A percentile compares a stretch with the other conserved stretches of the same genome.
Evolutionary conservation across 2,888 invertebrate species (phyloP).

Genomic region (Tetragonisca angustula): DNA sequence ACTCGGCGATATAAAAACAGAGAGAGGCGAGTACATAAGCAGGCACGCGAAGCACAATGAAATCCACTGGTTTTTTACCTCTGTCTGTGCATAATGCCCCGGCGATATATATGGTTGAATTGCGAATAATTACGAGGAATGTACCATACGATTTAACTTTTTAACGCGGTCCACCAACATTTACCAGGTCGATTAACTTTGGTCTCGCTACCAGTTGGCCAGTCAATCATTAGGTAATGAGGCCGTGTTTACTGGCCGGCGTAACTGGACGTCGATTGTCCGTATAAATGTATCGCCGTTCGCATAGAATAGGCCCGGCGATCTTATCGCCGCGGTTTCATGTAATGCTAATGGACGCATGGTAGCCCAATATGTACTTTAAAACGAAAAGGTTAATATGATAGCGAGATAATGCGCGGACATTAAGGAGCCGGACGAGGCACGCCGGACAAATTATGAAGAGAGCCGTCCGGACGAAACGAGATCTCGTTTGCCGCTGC

Average conservation of each 20-base stretch:
- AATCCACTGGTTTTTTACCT: neutral
- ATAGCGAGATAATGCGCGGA: conserved; percentile 56
- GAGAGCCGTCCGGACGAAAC: conserved; percentile 42
- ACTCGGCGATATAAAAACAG: too few relatives aligned
- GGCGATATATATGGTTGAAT: neutral
- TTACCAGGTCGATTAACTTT: conserved; percentile 49
- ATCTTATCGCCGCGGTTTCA: conserved; percentile 57
- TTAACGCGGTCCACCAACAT: conserved; percentile 16
- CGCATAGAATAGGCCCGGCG: conserved; percentile 38
- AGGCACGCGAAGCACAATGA: neutral
- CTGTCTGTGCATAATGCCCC: neutral
- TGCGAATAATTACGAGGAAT: conserved; percentile 20
- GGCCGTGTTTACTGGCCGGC: conserved; percentile 30
- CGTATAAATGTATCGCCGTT: conserved; percentile 45
- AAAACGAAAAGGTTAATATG: conserved; percentile 59
- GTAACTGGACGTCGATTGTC: conserved; percentile 55
- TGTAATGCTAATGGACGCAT: conserved; percentile 58
- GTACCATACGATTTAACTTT: conserved; percentile 17
- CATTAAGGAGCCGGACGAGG: conserved; percentile 48
- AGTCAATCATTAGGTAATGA: conserved; percentile 62
- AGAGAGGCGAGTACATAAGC: neutral
- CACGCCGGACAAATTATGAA: conserved; percentile 54
- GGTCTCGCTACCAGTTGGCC: conserved; percentile 34
- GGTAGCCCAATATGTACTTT: conserved; percentile 58
- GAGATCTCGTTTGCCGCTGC: conserved; percentile 53